These are phyloP conservation scores for Nemotelus pantherinus DNA, from an alignment of 2,888 invertebrate genomes.

Conservation along the genomic window DNA sequence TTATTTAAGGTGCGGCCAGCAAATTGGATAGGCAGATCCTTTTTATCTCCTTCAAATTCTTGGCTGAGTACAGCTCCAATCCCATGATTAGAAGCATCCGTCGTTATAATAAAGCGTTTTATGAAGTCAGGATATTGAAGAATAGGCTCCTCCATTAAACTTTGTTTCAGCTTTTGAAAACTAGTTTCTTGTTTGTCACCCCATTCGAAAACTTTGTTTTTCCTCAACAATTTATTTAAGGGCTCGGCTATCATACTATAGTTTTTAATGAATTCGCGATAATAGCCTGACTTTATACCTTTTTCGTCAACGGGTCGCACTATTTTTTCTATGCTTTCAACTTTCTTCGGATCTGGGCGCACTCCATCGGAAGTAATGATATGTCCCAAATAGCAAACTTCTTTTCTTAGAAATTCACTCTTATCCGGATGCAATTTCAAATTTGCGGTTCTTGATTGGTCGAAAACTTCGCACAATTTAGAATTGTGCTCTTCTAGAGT, in stretches of 20 bases:
- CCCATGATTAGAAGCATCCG: neutral
- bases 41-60: neutral
- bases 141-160: neutral
- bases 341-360: slow-evolving; percentile 31
- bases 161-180: neutral
- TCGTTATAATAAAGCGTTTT: neutral
- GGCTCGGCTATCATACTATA: slow-evolving; percentile 4
- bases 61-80: slow-evolving; percentile 7
- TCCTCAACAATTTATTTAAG: neutral
- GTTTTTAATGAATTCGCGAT: slow-evolving; percentile 1
- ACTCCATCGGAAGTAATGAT: slow-evolving; percentile 38
- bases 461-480: slow-evolving; percentile 50
- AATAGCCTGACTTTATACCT: slow-evolving; percentile 5
- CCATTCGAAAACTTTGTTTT: neutral
- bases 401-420: slow-evolving; percentile 51
- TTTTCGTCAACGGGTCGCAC: neutral
- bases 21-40: slow-evolving; percentile 50
- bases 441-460: slow-evolving; percentile 22
- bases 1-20: slow-evolving; percentile 53
- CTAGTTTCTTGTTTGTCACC: neutral
- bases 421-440: slow-evolving; percentile 51
- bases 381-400: slow-evolving; percentile 45
- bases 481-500: too few relatives aligned
- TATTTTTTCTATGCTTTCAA: slow-evolving; percentile 11
- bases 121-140: neutral